Percentiles rank a stretch among this genome's conserved stretches.
These are phyloP conservation scores for Scomber japonicus DNA, from an alignment of 2,113 vertebrate species.

Conservation along the genomic window DNA sequence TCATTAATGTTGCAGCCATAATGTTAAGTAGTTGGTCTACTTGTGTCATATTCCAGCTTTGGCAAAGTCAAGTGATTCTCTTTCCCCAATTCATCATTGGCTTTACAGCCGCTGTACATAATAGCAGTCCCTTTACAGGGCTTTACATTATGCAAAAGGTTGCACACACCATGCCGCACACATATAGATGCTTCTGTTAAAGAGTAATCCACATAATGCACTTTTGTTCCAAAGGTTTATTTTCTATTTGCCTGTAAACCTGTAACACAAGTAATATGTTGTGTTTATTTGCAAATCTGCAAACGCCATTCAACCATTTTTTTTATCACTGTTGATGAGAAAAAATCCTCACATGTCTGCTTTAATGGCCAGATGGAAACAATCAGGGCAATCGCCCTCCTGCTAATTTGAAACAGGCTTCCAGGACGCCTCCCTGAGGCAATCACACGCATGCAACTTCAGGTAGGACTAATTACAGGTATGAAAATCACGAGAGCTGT, in stretches of 20 bases:
- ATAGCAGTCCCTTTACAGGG: conserved; percentile 50
- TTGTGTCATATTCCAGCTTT: conserved; percentile 80
- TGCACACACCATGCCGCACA: conserved; percentile 3
- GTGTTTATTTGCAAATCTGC: conserved; percentile 1
- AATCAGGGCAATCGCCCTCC: conserved; percentile 82
- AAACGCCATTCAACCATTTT: conserved; percentile 43
- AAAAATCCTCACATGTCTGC: conserved; percentile 54
- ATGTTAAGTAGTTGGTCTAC: conserved; percentile 84
- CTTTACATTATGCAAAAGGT: conserved; percentile 61
- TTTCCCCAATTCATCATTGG: conserved; percentile 75
- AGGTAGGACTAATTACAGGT: conserved; percentile 84
- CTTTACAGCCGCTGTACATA: conserved; percentile 42
- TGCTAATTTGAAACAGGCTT: conserved; percentile 82
- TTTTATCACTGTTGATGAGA: conserved; percentile 44
- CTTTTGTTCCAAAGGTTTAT: conserved; percentile 24
- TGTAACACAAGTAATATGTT: neutral
- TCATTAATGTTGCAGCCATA: conserved; percentile 81
- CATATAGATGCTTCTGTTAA: neutral
- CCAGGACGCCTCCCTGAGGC: conserved; percentile 79
- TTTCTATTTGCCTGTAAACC: conserved; percentile 15
- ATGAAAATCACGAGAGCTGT: conserved; percentile 70
- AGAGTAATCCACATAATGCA: conserved; percentile 12
- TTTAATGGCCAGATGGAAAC: conserved; percentile 85
- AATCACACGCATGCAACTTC: conserved; percentile 78
- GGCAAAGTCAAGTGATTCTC: conserved; percentile 80